Evolutionary conservation across 2,797 vertebrate species (phyloP).

Genomic region (Karalla daura): DNA sequence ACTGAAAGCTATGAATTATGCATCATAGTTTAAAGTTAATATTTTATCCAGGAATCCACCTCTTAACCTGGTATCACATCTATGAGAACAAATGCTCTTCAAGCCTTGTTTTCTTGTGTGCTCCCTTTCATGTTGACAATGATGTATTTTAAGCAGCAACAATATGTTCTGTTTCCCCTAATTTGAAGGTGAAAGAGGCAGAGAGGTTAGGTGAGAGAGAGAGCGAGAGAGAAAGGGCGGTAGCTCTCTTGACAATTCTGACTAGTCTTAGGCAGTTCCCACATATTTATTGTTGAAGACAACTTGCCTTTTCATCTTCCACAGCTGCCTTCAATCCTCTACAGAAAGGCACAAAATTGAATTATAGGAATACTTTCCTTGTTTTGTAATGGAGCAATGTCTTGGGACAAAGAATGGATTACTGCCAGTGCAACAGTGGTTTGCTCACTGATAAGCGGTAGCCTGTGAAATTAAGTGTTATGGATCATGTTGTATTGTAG

Average conservation of each 20-base stretch:
- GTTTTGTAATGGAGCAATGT: slow-evolving; percentile 59
- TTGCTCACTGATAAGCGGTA: slow-evolving; percentile 53
- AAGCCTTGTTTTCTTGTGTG: background rate
- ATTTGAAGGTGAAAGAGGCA: slow-evolving; percentile 14
- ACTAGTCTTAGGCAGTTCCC: slow-evolving; percentile 45
- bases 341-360: slow-evolving; percentile 57
- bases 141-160: slow-evolving; percentile 6
- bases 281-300: slow-evolving; percentile 63
- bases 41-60: background rate
- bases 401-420: slow-evolving; percentile 42
- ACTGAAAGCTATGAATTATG: background rate
- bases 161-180: slow-evolving; percentile 16
- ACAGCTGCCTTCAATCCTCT: slow-evolving; percentile 76
- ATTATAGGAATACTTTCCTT: slow-evolving; percentile 69
- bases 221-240: slow-evolving; percentile 7
- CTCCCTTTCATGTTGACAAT: background rate
- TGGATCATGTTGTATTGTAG: slow-evolving; percentile 35
- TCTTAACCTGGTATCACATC: background rate
- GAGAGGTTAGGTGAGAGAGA: background rate
- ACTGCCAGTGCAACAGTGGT: slow-evolving; percentile 21
- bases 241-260: slow-evolving; percentile 25
- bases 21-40: background rate
- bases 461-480: slow-evolving; percentile 45
- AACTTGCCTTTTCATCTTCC: slow-evolving; percentile 62
- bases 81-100: background rate